A percentile compares a stretch with the other conserved stretches of the same genome.
Evolutionary conservation across 2,797 vertebrate species (phyloP).

Genomic region (Echiichthys vipera): DNA sequence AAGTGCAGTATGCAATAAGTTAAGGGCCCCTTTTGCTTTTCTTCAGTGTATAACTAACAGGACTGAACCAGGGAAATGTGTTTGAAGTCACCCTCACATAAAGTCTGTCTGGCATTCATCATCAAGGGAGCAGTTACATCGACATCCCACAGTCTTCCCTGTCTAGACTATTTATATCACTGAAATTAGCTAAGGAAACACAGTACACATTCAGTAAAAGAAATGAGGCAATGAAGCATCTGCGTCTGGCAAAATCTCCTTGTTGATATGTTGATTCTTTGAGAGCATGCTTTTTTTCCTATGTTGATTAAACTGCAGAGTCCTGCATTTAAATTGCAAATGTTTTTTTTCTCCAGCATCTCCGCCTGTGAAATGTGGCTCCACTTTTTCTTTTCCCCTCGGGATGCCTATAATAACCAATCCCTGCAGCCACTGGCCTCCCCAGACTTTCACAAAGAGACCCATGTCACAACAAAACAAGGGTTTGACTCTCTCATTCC

Average conservation of each 20-base stretch:
- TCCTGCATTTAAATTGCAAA: slow-evolving; percentile 9
- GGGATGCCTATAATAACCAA: neutral
- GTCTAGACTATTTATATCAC: slow-evolving; percentile 8
- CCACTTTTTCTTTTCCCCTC: neutral
- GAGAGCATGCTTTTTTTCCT: slow-evolving; percentile 1
- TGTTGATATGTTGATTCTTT: slow-evolving; percentile 13
- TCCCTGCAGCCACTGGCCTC: neutral
- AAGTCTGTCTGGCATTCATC: slow-evolving; percentile 39
- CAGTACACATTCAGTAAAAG: neutral
- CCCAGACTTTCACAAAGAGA: slow-evolving; percentile 6
- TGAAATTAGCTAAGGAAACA: slow-evolving; percentile 6
- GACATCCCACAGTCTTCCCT: slow-evolving; percentile 3
- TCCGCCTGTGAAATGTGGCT: slow-evolving; percentile 7
- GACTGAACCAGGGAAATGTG: slow-evolving; percentile 10
- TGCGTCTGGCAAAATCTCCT: neutral
- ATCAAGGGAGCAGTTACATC: slow-evolving; percentile 31
- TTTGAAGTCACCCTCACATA: slow-evolving; percentile 19
- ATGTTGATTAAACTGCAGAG: slow-evolving; percentile 3
- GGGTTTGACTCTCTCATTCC: slow-evolving; percentile 5
- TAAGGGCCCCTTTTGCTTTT: slow-evolving; percentile 25
- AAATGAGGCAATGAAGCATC: neutral
- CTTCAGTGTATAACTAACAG: slow-evolving; percentile 11
- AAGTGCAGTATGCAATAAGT: slow-evolving; percentile 18
- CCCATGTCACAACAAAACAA: slow-evolving; percentile 38
- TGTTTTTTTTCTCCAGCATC: neutral